Evolutionary conservation across 2,113 vertebrate genomes (phyloP), one percentile per base, ranked within the genome.

Genomic region (Todiramphus saurophagus): DNA sequence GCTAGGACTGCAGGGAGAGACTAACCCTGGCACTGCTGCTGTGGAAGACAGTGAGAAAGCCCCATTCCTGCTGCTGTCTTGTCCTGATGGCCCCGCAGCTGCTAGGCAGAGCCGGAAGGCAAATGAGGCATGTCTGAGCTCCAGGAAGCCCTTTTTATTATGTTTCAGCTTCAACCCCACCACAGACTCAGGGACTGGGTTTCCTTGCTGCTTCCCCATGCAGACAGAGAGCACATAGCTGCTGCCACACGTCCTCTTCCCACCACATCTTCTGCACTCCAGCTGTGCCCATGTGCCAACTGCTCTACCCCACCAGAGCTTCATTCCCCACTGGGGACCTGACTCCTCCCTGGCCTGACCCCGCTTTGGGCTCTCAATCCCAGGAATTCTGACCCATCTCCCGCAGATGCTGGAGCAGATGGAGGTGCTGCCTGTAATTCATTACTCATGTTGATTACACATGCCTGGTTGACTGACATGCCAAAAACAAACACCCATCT

Each of bases 51-150:
- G 48, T 8, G 23, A 64, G 62, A 37, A 33, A 74, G 21, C 16
- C 30, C 24, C 19, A 10, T 39, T 17, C 11, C 19, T 1, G 2
- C 6, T 0, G 2, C 55, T 7, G 0, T 31, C 11, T 58, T 24
- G 25, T 62, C 28, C 75, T 15, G 8, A 6, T 2, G 5, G 74
- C 7, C 23, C 20, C 1, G 3, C 11, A 21, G 23, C 3, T 8
- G 21, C 16, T 8, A 9, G n/a, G 58, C 20, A 72, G 39, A 43
- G 33, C 51, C 41, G 51, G 27, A 70, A 3, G 27, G 19, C 21
- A 64, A 50, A 41, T 0, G 0, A 75, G 28, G 30, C 51, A 33
- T 33, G 15, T 10, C 30, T 10, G 39, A 59, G 5, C 30, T 51
- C 59, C 77, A 51, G 56, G 16, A 91, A 74, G 13, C 8, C 9